phyloP scores from a whole-genome alignment of 2,113 vertebrate species.

The Hyaena hyaena region DNA sequence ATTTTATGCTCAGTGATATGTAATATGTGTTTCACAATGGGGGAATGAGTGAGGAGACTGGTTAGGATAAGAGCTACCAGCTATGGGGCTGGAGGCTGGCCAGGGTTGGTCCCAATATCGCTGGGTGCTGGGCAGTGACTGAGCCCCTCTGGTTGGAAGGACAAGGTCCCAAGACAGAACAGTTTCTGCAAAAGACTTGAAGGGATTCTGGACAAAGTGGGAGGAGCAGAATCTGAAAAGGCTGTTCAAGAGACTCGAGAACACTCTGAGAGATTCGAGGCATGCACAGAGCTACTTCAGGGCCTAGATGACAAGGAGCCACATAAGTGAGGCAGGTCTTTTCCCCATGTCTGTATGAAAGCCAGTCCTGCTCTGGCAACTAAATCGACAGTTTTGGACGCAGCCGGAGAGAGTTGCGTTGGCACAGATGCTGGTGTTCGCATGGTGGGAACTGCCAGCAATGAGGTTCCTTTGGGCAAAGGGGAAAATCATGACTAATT shows the following conservation, averaged over 20 bases:
- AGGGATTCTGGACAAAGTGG: neutral
- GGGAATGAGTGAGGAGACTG: neutral
- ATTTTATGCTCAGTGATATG: neutral
- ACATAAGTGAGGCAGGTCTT: slow-evolving; percentile 19
- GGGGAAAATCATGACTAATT: neutral
- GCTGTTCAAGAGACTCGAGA: neutral
- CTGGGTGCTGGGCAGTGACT: neutral
- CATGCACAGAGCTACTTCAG: neutral
- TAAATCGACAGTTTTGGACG: neutral
- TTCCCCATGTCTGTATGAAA: neutral
- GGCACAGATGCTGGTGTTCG: neutral
- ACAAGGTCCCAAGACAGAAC: neutral
- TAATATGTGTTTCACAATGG: neutral
- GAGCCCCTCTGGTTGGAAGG: neutral
- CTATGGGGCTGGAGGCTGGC: neutral
- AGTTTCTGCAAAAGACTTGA: neutral
- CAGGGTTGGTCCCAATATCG: neutral
- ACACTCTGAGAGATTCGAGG: neutral
- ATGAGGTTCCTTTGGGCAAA: neutral
- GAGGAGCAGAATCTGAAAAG: neutral
- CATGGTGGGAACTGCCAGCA: neutral
- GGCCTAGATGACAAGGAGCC: slow-evolving; percentile 47
- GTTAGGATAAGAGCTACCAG: neutral
- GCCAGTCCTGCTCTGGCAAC: slow-evolving; percentile 29
- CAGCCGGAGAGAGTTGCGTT: neutral